Evolutionary conservation across 2,888 invertebrate species (phyloP).

Genomic region (Mechanitis mazaeus): DNA sequence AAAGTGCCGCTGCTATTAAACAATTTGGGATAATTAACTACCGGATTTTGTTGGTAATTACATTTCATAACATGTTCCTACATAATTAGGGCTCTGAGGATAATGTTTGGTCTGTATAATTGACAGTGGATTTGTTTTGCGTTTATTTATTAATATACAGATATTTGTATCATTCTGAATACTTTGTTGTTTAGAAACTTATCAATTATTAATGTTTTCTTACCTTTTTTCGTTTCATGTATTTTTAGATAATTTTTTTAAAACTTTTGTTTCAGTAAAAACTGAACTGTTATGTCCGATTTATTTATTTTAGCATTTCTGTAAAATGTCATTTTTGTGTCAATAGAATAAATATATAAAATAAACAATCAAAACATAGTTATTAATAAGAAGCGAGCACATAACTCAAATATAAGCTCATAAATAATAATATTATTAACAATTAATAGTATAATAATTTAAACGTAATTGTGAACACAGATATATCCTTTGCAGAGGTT

Average conservation of each 20-base stretch:
- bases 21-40: constrained; percentile 77
- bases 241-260: too few species aligned
- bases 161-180: not conserved
- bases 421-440: not conserved
- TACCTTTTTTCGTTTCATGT: too few species aligned
- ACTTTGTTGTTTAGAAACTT: not conserved
- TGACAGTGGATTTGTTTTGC: constrained; percentile 51
- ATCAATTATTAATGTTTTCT: not conserved
- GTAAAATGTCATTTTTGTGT: too few species aligned
- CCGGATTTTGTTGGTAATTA: constrained; percentile 72
- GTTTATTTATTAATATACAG: constrained; percentile 3
- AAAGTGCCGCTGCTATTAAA: constrained; percentile 67
- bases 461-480: constrained; percentile 28
- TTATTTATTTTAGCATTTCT: too few species aligned
- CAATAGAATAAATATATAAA: too few species aligned
- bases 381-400: too few species aligned
- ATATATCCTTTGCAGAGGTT: constrained; percentile 30
- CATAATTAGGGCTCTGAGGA: constrained; percentile 56
- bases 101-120: constrained; percentile 54
- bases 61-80: constrained; percentile 66
- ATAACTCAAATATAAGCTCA: not conserved
- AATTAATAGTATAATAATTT: constrained; percentile 6
- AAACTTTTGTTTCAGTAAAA: too few species aligned
- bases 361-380: too few species aligned
- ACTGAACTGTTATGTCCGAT: too few species aligned